A percentile compares a stretch with the other conserved stretches of the same genome.
Conservation (phyloP, 2,888 invertebrate species). For the Polyommatus icarus region DNA sequence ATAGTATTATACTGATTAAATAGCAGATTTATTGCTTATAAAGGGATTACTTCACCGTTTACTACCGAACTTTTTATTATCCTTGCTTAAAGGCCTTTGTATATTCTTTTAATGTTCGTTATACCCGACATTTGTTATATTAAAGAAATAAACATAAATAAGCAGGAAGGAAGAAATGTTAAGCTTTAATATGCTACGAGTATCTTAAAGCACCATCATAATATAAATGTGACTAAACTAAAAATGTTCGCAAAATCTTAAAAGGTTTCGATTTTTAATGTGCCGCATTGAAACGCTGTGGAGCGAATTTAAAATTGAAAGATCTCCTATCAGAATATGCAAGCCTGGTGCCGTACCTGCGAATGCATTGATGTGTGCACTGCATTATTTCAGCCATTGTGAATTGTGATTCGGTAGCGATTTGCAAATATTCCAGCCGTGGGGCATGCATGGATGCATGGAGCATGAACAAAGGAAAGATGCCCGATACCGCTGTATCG, state of each 20-base stretch:
- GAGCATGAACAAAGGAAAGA: conserved; percentile 18
- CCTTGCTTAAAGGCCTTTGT: conserved; percentile 67
- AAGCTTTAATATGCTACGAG: not conserved
- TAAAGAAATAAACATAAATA: not conserved
- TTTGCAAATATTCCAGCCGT: conserved; percentile 41
- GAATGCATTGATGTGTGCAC: conserved; percentile 46
- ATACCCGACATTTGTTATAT: not conserved
- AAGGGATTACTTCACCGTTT: conserved; percentile 39
- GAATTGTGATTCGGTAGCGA: conserved; percentile 41
- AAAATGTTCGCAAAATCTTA: not conserved
- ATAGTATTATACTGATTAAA: conserved; percentile 5
- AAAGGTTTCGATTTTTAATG: conserved; percentile 15
- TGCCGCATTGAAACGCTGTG: not conserved
- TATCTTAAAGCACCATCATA: not conserved
- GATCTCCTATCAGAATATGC: conserved; percentile 22
- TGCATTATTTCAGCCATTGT: conserved; percentile 49
- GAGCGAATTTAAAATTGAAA: conserved; percentile 19
- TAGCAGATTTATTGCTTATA: conserved; percentile 12
- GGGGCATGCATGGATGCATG: conserved; percentile 25
- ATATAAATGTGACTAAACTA: not conserved
- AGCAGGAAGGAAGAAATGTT: not conserved
- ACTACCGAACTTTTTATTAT: conserved; percentile 70
- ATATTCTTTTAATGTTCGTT: conserved; percentile 48
- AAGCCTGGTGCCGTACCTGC: conserved; percentile 47
- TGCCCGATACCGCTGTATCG: conserved; percentile 20